phyloP scores from a whole-genome alignment of 1,140 invertebrate genomes.

The Chironomus tepperi region DNA sequence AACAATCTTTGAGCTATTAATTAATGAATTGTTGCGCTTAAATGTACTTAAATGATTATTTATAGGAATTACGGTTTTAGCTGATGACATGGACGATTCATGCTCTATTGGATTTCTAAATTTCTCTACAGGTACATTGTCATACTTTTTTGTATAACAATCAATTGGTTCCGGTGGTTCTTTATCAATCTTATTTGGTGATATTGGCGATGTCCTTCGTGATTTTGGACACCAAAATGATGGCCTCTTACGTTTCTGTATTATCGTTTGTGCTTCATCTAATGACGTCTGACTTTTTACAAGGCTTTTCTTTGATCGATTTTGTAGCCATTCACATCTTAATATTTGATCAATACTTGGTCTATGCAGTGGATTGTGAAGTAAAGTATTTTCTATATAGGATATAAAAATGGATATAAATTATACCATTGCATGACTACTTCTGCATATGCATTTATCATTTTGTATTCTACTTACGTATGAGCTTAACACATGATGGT shows the following conservation, averaged over 20 bases:
- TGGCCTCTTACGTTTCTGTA: constrained; percentile 34
- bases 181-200: constrained; percentile 37
- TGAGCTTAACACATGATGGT: constrained; percentile 42
- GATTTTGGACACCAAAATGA: constrained; percentile 41
- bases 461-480: constrained; percentile 38
- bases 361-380: constrained; percentile 39
- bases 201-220: constrained; percentile 37
- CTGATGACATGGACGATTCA: constrained; percentile 27
- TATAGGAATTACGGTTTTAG: constrained; percentile 28
- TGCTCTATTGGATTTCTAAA: constrained; percentile 38
- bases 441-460: background rate
- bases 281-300: constrained; percentile 36
- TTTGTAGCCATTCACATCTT: constrained; percentile 39
- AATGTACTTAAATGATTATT: constrained; percentile 28
- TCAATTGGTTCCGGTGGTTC: constrained; percentile 38
- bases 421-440: background rate
- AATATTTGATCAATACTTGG: constrained; percentile 41
- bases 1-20: constrained; percentile 35
- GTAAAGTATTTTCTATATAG: constrained; percentile 39
- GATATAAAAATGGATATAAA: constrained; percentile 17
- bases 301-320: constrained; percentile 35
- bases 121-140: constrained; percentile 37
- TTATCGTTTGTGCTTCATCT: constrained; percentile 36
- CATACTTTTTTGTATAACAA: constrained; percentile 38
- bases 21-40: constrained; percentile 31